These are phyloP conservation scores for Solenopsis fugax DNA, from an alignment of 1,140 invertebrate genomes.

Conservation along the genomic window DNA sequence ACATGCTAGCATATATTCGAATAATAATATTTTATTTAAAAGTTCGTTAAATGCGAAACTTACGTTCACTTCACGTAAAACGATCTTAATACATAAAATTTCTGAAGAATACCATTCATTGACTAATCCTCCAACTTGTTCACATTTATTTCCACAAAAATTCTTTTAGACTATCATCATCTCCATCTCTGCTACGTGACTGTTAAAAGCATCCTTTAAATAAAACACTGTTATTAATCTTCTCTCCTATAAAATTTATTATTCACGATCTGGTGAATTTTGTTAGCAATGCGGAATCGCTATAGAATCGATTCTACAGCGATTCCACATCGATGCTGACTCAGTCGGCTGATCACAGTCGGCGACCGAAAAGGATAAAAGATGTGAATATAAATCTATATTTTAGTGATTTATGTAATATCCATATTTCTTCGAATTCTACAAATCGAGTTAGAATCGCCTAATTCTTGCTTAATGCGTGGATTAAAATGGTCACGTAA, in stretches of 20 bases:
- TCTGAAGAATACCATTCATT: not conserved
- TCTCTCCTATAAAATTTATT: not conserved
- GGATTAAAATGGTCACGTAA: constrained; percentile 64
- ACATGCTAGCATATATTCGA: not conserved
- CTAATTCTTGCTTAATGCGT: constrained; percentile 44
- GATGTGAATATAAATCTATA: not conserved
- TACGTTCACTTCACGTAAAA: not conserved
- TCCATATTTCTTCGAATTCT: not conserved
- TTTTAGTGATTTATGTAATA: constrained; percentile 29
- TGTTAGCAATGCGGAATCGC: not conserved
- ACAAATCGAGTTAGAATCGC: not conserved
- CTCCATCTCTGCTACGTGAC: not conserved
- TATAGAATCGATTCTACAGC: not conserved
- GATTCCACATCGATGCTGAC: not conserved
- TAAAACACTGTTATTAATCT: constrained; percentile 11
- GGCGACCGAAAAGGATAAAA: not conserved
- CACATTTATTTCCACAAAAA: constrained; percentile 26
- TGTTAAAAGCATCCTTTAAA: not conserved
- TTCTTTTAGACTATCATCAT: not conserved
- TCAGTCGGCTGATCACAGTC: not conserved
- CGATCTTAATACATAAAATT: constrained; percentile 5
- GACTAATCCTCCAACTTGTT: constrained; percentile 8
- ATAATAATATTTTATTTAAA: not conserved
- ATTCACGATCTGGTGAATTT: not conserved
- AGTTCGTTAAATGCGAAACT: not conserved